Percentiles rank a stretch among this genome's conserved stretches.
Conservation (phyloP, 2,797 vertebrate genomes). For the Diceros bicornis region DNA sequence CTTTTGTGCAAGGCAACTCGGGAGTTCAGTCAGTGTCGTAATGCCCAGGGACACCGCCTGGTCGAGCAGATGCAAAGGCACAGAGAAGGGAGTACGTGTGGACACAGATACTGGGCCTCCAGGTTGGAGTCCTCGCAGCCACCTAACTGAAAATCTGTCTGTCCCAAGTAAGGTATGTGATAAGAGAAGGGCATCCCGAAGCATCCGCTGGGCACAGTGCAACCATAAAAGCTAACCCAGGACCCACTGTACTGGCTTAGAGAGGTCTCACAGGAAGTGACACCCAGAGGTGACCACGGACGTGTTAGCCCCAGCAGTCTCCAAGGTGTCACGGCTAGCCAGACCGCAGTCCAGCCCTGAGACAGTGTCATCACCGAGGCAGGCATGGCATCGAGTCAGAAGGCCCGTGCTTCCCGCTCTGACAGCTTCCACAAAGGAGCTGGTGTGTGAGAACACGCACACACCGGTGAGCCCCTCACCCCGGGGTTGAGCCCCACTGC, state of each 20-base stretch:
- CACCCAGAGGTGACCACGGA: neutral
- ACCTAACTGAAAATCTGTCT: neutral
- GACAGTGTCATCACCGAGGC: neutral
- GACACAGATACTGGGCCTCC: neutral
- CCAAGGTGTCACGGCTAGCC: neutral
- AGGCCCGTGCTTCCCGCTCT: neutral
- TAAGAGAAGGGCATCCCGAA: neutral
- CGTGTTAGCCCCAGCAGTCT: neutral
- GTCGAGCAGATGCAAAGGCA: neutral
- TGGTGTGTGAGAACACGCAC: accelerated
- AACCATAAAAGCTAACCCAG: neutral
- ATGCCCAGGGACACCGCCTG: neutral
- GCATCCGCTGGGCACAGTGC: neutral
- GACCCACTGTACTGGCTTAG: too few relatives aligned
- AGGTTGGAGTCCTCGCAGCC: accelerated
- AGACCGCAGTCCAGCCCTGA: too few relatives aligned
- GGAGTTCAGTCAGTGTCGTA: neutral
- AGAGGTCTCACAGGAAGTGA: neutral
- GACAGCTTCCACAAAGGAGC: neutral
- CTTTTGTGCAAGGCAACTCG: neutral
- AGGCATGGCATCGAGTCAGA: neutral
- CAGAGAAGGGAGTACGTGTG: neutral
- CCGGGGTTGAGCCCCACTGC: neutral
- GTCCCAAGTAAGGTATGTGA: neutral
- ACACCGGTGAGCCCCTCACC: neutral